These are phyloP conservation scores for Oscheius sp. DNA, from an alignment of 2,888 invertebrate genomes.

Conservation along the genomic window DNA sequence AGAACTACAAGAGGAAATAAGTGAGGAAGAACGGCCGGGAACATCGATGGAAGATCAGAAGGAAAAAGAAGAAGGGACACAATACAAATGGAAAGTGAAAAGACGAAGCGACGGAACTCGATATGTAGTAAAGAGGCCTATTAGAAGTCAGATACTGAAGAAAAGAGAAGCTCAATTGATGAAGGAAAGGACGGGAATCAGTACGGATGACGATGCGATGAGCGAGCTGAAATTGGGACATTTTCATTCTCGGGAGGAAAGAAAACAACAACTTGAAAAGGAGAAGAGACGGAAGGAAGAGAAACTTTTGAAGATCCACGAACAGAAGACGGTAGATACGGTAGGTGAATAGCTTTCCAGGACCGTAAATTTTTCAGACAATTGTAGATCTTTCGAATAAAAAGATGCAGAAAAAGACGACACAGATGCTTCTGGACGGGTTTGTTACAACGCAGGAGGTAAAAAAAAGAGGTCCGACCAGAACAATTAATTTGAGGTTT, in stretches of 20 bases:
- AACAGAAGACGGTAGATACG: slow-evolving; percentile 52
- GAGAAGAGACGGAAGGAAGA: slow-evolving; percentile 77
- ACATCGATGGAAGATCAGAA: slow-evolving; percentile 5
- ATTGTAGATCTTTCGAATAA: slow-evolving; percentile 74
- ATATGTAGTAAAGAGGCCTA: slow-evolving; percentile 81
- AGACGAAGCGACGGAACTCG: slow-evolving; percentile 81
- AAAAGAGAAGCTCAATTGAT: slow-evolving; percentile 79
- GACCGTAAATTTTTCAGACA: slow-evolving; percentile 53
- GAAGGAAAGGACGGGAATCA: slow-evolving; percentile 78
- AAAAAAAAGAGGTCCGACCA: background rate
- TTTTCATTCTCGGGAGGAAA: slow-evolving; percentile 82
- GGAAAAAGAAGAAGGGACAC: slow-evolving; percentile 11
- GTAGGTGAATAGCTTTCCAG: slow-evolving; percentile 11
- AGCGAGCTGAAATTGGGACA: slow-evolving; percentile 81
- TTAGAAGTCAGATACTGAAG: slow-evolving; percentile 75
- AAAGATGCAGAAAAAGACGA: slow-evolving; percentile 72
- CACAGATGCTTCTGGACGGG: slow-evolving; percentile 74
- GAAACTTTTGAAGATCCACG: slow-evolving; percentile 70
- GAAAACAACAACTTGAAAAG: slow-evolving; percentile 80
- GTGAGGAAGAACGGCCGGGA: slow-evolving; percentile 32
- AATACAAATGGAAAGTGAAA: slow-evolving; percentile 80
- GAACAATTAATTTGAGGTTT: slow-evolving; percentile 16
- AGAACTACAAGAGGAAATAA: slow-evolving; percentile 29
- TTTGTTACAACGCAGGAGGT: slow-evolving; percentile 77
- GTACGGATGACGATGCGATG: slow-evolving; percentile 82